phyloP scores from a whole-genome alignment of 2,888 invertebrate species.

The Pachymerium ferrugineum region DNA sequence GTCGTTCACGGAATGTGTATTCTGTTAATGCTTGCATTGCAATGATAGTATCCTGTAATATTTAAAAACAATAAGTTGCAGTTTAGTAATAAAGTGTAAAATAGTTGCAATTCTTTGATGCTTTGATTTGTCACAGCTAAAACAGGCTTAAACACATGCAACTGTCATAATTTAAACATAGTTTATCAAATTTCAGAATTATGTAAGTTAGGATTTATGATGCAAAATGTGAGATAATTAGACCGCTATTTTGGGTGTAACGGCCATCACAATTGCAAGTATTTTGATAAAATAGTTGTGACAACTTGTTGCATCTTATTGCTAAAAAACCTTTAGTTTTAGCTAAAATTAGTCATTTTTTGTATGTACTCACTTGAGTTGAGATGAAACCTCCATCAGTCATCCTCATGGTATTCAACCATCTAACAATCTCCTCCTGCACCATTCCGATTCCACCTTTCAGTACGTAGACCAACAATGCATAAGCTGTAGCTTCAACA shows the following conservation, averaged over 20 bases:
- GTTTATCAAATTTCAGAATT: neutral
- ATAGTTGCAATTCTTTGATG: too few species aligned
- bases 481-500: constrained; percentile 51
- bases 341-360: neutral
- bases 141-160: too few species aligned
- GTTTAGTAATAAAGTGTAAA: too few species aligned
- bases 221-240: too few species aligned
- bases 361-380: constrained; percentile 40
- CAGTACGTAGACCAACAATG: constrained; percentile 47
- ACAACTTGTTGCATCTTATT: too few species aligned
- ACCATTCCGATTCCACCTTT: constrained; percentile 39
- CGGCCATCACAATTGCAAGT: too few species aligned
- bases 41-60: constrained; percentile 47
- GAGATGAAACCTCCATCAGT: constrained; percentile 42
- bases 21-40: constrained; percentile 50
- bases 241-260: too few species aligned
- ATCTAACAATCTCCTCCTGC: constrained; percentile 43
- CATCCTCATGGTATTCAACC: constrained; percentile 43
- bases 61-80: neutral
- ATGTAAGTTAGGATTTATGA: too few species aligned
- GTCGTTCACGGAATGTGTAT: constrained; percentile 43
- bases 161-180: too few species aligned
- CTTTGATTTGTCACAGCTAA: too few species aligned
- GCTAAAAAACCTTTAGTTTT: too few species aligned
- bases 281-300: too few species aligned